A percentile compares a stretch with the other conserved stretches of the same genome.
Evolutionary conservation across 2,113 vertebrate species (phyloP).

Genomic region (Grammomys dolichurus): DNA sequence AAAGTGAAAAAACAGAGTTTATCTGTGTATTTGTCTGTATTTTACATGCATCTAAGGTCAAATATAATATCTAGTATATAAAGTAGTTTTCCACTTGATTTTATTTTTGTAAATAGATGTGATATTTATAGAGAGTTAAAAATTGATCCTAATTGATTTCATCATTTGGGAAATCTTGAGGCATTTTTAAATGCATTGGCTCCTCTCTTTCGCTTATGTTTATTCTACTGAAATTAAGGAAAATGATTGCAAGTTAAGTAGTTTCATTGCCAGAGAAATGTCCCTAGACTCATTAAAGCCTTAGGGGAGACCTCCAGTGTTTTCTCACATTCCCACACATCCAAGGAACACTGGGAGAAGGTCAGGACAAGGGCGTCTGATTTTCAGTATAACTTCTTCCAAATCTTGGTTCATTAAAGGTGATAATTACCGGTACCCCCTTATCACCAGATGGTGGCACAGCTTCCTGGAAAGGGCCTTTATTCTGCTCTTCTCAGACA

Average conservation of each 20-base stretch:
- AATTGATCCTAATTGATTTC: background rate
- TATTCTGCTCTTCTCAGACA: background rate
- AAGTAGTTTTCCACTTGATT: background rate
- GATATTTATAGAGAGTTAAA: background rate
- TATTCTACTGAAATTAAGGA: background rate
- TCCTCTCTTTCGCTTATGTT: background rate
- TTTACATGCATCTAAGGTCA: background rate
- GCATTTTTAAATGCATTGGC: background rate
- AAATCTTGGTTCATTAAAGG: background rate
- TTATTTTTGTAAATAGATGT: background rate
- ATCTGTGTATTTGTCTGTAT: no score
- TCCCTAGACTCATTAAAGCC: background rate
- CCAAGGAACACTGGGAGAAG: background rate
- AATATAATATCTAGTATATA: background rate
- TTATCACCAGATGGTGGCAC: fast-evolving
- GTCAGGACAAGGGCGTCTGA: background rate
- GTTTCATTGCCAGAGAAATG: background rate
- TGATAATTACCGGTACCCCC: fast-evolving
- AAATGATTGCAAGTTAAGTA: background rate
- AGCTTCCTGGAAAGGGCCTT: background rate
- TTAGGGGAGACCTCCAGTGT: background rate
- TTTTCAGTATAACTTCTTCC: background rate
- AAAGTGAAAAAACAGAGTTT: background rate
- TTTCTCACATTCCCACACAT: background rate
- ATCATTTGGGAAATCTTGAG: background rate